Evolutionary conservation across 1,140 invertebrate genomes (phyloP), one percentile per base, ranked within the genome.

Genomic region (Mycetomoellerius zeteki): DNA sequence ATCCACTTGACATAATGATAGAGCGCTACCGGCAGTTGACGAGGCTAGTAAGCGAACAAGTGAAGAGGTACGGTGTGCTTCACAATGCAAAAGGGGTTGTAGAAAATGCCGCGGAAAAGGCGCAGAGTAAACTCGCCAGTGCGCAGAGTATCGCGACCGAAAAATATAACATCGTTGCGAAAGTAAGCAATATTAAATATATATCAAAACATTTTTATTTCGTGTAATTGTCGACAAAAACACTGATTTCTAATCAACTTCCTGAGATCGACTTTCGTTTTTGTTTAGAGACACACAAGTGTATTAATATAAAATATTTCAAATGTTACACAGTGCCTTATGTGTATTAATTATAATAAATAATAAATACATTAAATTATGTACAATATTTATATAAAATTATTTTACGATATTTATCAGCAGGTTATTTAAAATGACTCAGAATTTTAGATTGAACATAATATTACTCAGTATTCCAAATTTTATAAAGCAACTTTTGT

Each of bases 111-210:
- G 81, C 93, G 5, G 93, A 88, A 77, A 92, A 69, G 77, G 90
- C 92, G 8, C 94, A 94, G 24, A 62, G 88, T 19, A 93, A 92
- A 37, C 86, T 94, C 2, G 67, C 56, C 24, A 90, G 87, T 67
- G 80, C 93, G 4, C 94, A 94, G 87, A 93, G 82, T 80, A 37
- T 86, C 62, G 90, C 92, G 30, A 54, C 88, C 4, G 65, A 93
- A 89, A 95, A 94, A 78, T 95, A 92, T 67, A 85, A 91, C 62
- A 88, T 88, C 52, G 77, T 94, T 81, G 89, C 92, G 2, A 95
- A 94, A 92, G 94, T 95, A 90, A 71, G 56, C 8, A 43, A 43
- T 43, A 7, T 33, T 54, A 69, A 56, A 54, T 12, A 50, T 60
- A 7, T 47, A 24, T 37, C 27, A 58, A 8, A 75, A 16, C 6